These are phyloP conservation scores for Sericinus montela DNA, from an alignment of 2,888 invertebrate species.

Conservation along the genomic window DNA sequence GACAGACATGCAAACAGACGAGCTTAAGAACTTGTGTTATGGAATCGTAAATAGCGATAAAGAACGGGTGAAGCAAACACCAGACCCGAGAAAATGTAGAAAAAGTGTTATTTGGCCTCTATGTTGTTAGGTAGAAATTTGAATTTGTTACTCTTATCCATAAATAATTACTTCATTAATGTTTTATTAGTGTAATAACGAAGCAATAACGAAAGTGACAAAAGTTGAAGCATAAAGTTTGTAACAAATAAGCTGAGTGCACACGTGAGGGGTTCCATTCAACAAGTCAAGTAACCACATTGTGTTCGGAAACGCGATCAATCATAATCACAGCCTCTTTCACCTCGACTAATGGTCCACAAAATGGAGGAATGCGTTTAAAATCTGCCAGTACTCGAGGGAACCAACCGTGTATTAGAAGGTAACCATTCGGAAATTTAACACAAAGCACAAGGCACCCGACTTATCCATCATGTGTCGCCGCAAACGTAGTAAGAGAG, in stretches of 20 bases:
- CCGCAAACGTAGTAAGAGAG: constrained; percentile 19
- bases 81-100: too few species aligned
- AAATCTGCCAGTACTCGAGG: constrained; percentile 64
- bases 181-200: constrained; percentile 6
- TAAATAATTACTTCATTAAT: too few species aligned
- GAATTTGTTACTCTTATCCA: too few species aligned
- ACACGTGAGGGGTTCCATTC: constrained; percentile 65
- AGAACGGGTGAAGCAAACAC: too few species aligned
- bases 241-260: constrained; percentile 53
- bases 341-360: constrained; percentile 76
- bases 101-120: too few species aligned
- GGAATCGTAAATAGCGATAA: too few species aligned
- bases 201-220: constrained; percentile 36
- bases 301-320: constrained; percentile 60
- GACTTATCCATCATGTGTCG: constrained; percentile 71
- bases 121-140: too few species aligned
- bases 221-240: constrained; percentile 33
- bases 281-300: constrained; percentile 67
- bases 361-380: constrained; percentile 74
- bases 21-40: too few species aligned
- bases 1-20: too few species aligned
- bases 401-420: constrained; percentile 52
- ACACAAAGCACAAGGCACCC: constrained; percentile 55
- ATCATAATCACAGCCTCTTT: constrained; percentile 77
- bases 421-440: constrained; percentile 70